Base-by-base conservation (phyloP, 2,797 vertebrate species). In the Urophycis tenuis region DNA sequence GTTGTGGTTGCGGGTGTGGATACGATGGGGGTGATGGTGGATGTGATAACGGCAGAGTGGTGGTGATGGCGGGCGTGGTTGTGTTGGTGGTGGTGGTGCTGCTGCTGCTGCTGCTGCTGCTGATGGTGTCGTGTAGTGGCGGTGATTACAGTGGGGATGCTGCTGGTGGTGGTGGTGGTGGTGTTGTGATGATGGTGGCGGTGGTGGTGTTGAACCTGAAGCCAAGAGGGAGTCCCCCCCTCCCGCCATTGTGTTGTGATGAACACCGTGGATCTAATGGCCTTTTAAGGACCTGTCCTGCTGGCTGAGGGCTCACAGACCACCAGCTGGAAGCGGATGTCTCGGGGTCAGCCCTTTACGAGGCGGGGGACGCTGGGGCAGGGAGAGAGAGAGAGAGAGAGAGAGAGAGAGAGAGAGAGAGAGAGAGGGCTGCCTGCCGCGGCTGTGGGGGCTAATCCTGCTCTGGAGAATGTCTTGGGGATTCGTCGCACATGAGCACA, bases 201-300 rank as follows among this genome's bases (percentile, higher is more conserved):
- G 15, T 45, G 15, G 45, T 49, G 45, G 10, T 19, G 45, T 4
- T 49, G 17, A 5, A 17, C 74, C 64, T 49, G 17, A 5, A 17
- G 75, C 64, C 78, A 80, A 86, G 74, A 86, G 87, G 88, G 75
- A 80, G 81, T 82, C 84, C 77, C 83, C 83, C 72, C 81, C 84
- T 77, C 83, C 83, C 72, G 53, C 79, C 74, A 76, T 77, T 84
- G 8, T 39, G 36, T 82, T 82, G 80, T 81, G 87, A 90, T 86
- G 87, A 85, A 83, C 82, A 82, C 73, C 64, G 72, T 82, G 79
- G 78, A 85, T 85, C 88, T 85, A 84, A 89, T 80, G 82, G 85
- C 91, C 92, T 91, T 94, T 89, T 91, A 93, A 92, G 90, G 91
- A 92, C 89, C 86, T 71, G 82, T 78, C 88, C 86, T 81, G 84